Conservation (phyloP, 1,140 invertebrate genomes). For the Monomorium pharaonis region DNA sequence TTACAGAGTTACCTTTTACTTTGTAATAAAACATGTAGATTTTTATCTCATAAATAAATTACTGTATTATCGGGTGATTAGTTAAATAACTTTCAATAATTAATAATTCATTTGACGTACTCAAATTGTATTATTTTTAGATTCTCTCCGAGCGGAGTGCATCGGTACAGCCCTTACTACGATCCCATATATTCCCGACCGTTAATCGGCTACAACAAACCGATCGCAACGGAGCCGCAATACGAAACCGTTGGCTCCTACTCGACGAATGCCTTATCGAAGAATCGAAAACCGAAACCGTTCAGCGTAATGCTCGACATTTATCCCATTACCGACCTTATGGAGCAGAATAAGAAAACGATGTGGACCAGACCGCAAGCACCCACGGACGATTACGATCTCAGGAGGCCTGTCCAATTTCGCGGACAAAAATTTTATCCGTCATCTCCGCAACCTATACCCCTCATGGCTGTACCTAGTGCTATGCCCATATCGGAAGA, state of each 20-base stretch:
- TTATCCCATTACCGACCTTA: slow-evolving; percentile 82
- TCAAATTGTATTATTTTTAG: slow-evolving; percentile 63
- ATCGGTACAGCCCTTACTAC: slow-evolving; percentile 77
- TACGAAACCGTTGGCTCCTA: slow-evolving; percentile 70
- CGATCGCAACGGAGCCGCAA: slow-evolving; percentile 41
- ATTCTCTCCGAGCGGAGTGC: slow-evolving; percentile 78
- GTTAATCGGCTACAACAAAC: slow-evolving; percentile 64
- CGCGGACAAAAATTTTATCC: slow-evolving; percentile 70
- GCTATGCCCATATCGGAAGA: slow-evolving; percentile 69
- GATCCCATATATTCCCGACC: slow-evolving; percentile 75
- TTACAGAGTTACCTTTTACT: neutral
- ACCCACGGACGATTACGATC: slow-evolving; percentile 74
- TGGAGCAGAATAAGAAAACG: slow-evolving; percentile 77
- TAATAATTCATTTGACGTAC: neutral
- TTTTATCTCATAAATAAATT: neutral
- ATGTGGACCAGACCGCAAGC: slow-evolving; percentile 65
- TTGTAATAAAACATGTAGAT: neutral
- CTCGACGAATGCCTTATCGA: slow-evolving; percentile 56
- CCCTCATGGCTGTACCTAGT: slow-evolving; percentile 65
- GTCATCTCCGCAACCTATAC: slow-evolving; percentile 49
- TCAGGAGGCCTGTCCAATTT: slow-evolving; percentile 70
- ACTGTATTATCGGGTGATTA: neutral
- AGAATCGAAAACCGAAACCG: slow-evolving; percentile 80
- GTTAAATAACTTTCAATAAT: neutral
- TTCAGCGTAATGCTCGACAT: slow-evolving; percentile 85